Evolutionary conservation across 1,140 invertebrate genomes (phyloP).

Genomic region (Tetragonula clypearis): DNA sequence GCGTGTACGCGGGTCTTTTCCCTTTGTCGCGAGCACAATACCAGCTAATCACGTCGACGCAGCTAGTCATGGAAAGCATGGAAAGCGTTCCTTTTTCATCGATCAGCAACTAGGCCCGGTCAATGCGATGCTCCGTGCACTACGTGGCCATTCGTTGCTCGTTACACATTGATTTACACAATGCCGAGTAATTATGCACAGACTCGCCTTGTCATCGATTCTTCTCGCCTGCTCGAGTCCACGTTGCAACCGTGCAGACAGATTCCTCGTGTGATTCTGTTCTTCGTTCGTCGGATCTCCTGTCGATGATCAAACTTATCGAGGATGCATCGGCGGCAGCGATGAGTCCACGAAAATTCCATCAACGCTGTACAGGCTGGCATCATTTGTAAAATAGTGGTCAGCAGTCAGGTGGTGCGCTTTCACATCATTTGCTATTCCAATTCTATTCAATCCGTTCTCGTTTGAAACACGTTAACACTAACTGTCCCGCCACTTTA

Average conservation of each 20-base stretch:
- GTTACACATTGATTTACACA: slow-evolving; percentile 12
- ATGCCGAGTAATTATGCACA: slow-evolving; percentile 9
- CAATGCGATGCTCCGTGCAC: neutral
- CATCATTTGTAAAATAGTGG: too few relatives aligned
- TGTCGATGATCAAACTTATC: too few relatives aligned
- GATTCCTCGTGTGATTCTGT: too few relatives aligned
- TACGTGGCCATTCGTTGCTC: neutral
- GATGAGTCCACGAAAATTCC: too few relatives aligned
- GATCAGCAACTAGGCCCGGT: neutral
- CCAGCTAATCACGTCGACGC: slow-evolving; percentile 12
- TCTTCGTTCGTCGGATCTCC: too few relatives aligned
- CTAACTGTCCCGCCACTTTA: too few relatives aligned
- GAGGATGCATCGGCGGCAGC: too few relatives aligned
- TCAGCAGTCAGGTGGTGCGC: too few relatives aligned
- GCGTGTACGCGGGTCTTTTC: neutral
- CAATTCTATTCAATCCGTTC: too few relatives aligned
- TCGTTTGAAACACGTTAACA: too few relatives aligned
- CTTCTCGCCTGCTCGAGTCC: neutral
- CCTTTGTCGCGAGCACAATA: slow-evolving; percentile 17
- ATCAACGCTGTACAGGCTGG: too few relatives aligned
- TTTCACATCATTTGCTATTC: too few relatives aligned
- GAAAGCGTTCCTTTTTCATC: neutral
- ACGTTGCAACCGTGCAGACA: neutral
- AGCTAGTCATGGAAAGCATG: neutral
- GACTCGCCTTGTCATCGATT: slow-evolving; percentile 11